These are phyloP conservation scores for Nannoperca obscura DNA, from an alignment of 2,797 vertebrate species.

Conservation along the genomic window DNA sequence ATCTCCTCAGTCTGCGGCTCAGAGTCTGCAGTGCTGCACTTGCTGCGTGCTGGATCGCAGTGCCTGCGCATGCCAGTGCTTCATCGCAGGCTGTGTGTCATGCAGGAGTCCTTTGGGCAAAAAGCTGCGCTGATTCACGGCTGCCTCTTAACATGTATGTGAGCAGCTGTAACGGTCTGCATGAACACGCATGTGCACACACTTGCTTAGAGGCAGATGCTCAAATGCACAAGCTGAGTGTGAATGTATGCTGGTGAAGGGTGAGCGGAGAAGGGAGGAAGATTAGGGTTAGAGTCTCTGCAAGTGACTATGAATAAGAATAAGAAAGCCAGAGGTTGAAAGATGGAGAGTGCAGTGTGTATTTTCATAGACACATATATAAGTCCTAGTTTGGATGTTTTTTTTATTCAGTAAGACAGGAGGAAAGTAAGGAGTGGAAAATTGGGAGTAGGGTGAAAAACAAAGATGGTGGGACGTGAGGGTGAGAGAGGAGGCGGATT, in stretches of 20 bases:
- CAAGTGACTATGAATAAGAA: constrained; percentile 75
- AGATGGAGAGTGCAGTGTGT: constrained; percentile 32
- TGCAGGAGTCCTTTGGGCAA: constrained; percentile 41
- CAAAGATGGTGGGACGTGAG: constrained; percentile 23
- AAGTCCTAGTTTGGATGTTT: constrained; percentile 14
- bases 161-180: constrained; percentile 36
- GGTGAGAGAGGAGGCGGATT: constrained; percentile 24
- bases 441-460: constrained; percentile 35
- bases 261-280: constrained; percentile 55
- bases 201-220: constrained; percentile 30
- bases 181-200: background rate
- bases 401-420: constrained; percentile 9
- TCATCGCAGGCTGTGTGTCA: constrained; percentile 40
- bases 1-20: constrained; percentile 40
- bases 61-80: constrained; percentile 27
- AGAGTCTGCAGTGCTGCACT: constrained; percentile 45
- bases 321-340: constrained; percentile 56
- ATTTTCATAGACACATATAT: constrained; percentile 10
- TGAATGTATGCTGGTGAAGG: constrained; percentile 29
- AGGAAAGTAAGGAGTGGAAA: constrained; percentile 26
- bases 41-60: constrained; percentile 41
- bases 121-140: constrained; percentile 55
- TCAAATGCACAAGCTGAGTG: constrained; percentile 25
- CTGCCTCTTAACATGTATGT: constrained; percentile 47
- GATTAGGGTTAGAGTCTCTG: constrained; percentile 71